Percentiles rank a stretch among this genome's conserved stretches.
phyloP scores from a whole-genome alignment of 2,888 invertebrate genomes.

The Drosophila mimetica region DNA sequence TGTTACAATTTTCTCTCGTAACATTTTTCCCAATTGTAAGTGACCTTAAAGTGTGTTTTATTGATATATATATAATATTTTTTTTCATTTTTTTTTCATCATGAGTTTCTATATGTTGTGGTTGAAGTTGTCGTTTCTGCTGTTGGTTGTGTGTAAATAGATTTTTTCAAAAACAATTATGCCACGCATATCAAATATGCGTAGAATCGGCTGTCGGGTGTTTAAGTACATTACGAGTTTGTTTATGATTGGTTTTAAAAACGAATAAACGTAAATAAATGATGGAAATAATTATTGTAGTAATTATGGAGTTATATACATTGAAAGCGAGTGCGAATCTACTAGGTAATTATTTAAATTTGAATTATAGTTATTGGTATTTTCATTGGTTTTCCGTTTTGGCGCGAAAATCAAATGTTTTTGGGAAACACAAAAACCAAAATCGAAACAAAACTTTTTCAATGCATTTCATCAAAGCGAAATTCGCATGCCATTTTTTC shows the following conservation, averaged over 20 bases:
- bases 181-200: conserved; percentile 35
- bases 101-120: conserved; percentile 43
- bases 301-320: conserved; percentile 55
- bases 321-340: conserved; percentile 77
- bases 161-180: conserved; percentile 36
- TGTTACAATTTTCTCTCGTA: conserved; percentile 53
- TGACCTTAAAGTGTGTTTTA: conserved; percentile 85
- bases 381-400: conserved; percentile 30
- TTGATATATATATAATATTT: conserved; percentile 30
- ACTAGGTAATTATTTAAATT: conserved; percentile 54
- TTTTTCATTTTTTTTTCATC: conserved; percentile 31
- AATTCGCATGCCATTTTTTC: conserved; percentile 79
- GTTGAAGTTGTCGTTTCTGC: conserved; percentile 23
- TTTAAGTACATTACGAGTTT: conserved; percentile 30
- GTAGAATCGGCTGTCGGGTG: conserved; percentile 28
- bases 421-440: conserved; percentile 46
- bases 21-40: conserved; percentile 84
- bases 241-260: conserved; percentile 31
- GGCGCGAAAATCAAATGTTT: conserved; percentile 38
- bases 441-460: conserved; percentile 42
- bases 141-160: conserved; percentile 31
- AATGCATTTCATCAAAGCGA: conserved; percentile 74
- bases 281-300: conserved; percentile 24
- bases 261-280: conserved; percentile 18
- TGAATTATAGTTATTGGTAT: conserved; percentile 36